A percentile compares a stretch with the other conserved stretches of the same genome.
These are phyloP conservation scores for Allobates femoralis DNA, from an alignment of 2,797 vertebrate genomes.

Conservation along the genomic window DNA sequence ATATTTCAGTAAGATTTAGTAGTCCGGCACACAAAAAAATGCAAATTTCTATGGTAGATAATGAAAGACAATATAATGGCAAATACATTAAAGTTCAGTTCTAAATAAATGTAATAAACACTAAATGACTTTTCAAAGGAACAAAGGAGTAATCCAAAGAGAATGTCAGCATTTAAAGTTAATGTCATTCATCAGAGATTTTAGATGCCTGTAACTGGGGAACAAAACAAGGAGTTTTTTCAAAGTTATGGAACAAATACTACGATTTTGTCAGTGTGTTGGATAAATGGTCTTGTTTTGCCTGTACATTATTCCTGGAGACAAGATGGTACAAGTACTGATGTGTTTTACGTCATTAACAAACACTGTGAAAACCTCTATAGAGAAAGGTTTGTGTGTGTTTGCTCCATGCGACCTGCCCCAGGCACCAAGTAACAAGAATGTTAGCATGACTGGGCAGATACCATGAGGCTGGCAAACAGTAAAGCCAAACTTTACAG, in stretches of 20 bases:
- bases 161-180: background rate
- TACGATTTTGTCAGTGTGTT: background rate
- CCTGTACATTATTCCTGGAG: background rate
- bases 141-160: background rate
- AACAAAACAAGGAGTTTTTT: background rate
- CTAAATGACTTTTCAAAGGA: background rate
- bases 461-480: background rate
- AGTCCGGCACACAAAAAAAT: background rate
- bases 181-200: background rate
- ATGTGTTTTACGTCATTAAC: background rate
- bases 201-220: background rate
- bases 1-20: background rate
- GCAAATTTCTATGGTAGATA: background rate
- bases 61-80: slow-evolving; percentile 25
- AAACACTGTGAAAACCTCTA: background rate
- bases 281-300: background rate
- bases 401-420: background rate
- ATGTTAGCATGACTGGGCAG: background rate
- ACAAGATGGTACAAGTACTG: background rate
- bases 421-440: no score
- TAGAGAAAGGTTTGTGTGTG: background rate
- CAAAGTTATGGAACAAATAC: background rate
- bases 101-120: slow-evolving; percentile 9
- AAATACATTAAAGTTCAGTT: slow-evolving; percentile 8
- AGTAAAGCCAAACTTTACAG: background rate